Base-by-base conservation (phyloP, 92 coral and sea anemone genomes). In the Pocillopora meandrina region DNA sequence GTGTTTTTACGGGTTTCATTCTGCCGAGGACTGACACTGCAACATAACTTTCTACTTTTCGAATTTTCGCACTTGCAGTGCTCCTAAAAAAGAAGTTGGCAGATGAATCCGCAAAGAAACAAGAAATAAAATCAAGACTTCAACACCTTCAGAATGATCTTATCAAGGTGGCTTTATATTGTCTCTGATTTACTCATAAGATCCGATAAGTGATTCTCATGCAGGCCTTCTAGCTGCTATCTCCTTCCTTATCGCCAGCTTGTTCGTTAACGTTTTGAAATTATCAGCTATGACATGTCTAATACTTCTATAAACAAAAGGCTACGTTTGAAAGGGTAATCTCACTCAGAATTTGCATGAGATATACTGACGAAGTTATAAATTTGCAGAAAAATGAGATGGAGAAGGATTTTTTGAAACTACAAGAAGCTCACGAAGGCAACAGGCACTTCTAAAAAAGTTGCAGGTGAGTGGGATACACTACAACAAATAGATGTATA, bases 381-480 rank as follows among this genome's bases (percentile, higher is more conserved):
- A 81, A 42, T 13, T 33, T 16, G 35, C 89, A 96, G 99, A 96
- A 96, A 96, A 96, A 96, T 62, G 98, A 95, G 78, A 91, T 63
- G 82, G 99, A 96, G 76, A 96, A 95, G 71, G 95, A 90, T 20
- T 85, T 82, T 72, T 66, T 95, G 76, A 94, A 88, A 76, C 90
- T 96, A 16, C 98, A 90, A 77, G 97, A 95, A 71, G 98, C 98
- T 21, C 99, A 96, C 61, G 93, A 92, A 78, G 95, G 60, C 99
- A 96, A 67, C 99, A 96, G 71, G 89, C 91, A 18, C 91, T 96
- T 31, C 74, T 96, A n/a, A 98, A 96, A 75, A 95, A 95, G 76
- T 66, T 96, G 79, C 99, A 96, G 98, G 99, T 94, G 16, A 23
- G 72, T 31, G 21, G 68, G 21, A 23, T 42, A 2, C 7, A 42